Evolutionary conservation across 2,888 invertebrate species (phyloP).

Genomic region (Hofmannophila pseudospretella): DNA sequence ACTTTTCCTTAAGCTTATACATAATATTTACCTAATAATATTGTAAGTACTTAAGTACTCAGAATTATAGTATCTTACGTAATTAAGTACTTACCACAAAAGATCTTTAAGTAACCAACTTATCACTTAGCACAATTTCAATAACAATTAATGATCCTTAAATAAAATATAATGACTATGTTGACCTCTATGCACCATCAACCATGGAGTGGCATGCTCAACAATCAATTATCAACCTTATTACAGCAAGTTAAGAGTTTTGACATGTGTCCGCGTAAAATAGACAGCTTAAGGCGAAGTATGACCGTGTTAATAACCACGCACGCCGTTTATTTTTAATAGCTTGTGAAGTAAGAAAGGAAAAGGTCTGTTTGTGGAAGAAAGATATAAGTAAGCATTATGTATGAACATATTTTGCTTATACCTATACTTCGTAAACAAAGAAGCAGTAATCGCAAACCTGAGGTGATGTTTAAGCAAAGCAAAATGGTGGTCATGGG

Average conservation of each 20-base stretch:
- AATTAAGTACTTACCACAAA: not conserved
- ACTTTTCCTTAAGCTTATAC: no score
- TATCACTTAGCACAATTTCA: conserved; percentile 39
- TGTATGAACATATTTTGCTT: no score
- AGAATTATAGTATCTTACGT: no score
- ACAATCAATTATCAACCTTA: conserved; percentile 25
- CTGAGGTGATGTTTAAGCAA: no score
- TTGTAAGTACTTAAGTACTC: no score
- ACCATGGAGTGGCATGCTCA: conserved; percentile 19
- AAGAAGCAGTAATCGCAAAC: no score
- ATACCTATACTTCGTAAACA: no score
- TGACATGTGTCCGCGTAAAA: conserved; percentile 18
- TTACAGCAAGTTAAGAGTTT: conserved; percentile 26
- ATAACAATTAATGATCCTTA: conserved; percentile 66
- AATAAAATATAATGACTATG: conserved; percentile 64
- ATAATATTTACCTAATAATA: no score
- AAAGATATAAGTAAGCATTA: no score
- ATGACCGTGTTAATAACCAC: not conserved
- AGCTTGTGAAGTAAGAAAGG: no score
- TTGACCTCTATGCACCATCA: conserved; percentile 42
- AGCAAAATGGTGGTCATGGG: no score
- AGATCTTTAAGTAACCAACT: conserved; percentile 9
- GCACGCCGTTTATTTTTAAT: not conserved
- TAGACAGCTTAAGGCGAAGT: conserved; percentile 21
- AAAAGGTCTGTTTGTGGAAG: no score